These are phyloP conservation scores for Formica exsecta DNA, from an alignment of 1,140 invertebrate species.

Conservation along the genomic window DNA sequence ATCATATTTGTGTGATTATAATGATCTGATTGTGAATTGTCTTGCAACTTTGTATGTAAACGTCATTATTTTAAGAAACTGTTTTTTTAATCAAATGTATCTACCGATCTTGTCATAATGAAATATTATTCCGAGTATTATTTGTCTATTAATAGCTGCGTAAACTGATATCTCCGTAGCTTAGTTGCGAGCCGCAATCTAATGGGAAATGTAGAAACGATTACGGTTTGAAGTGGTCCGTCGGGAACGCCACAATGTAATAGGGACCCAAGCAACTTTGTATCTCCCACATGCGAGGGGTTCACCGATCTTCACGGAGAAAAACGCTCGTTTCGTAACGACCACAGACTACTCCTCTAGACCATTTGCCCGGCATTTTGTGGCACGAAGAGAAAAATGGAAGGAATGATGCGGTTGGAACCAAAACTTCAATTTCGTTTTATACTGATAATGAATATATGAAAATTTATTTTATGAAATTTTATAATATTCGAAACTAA, in stretches of 20 bases:
- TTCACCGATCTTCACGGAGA: slow-evolving; percentile 43
- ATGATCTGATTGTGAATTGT: neutral
- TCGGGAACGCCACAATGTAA: slow-evolving; percentile 51
- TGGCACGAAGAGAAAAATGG: slow-evolving; percentile 61
- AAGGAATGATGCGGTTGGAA: too few relatives aligned
- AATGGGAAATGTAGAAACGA: slow-evolving; percentile 55
- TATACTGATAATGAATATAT: neutral
- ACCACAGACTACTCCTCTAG: neutral
- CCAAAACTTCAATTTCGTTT: neutral
- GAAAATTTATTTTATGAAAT: neutral
- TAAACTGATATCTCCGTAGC: neutral
- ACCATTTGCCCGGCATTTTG: slow-evolving; percentile 19
- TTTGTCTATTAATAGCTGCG: slow-evolving; percentile 34
- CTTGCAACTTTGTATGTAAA: slow-evolving; percentile 10
- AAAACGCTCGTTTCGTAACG: neutral
- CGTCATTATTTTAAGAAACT: neutral
- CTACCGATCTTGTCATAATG: neutral
- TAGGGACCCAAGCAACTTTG: slow-evolving; percentile 40
- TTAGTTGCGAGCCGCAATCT: slow-evolving; percentile 24
- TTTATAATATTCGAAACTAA: slow-evolving; percentile 15
- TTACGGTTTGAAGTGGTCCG: slow-evolving; percentile 10
- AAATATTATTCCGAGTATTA: slow-evolving; percentile 41
- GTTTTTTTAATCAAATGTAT: neutral
- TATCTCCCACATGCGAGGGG: slow-evolving; percentile 41
- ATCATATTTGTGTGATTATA: neutral